Evolutionary conservation across 1,140 invertebrate species (phyloP).

Genomic region (Brachionus koreanus): DNA sequence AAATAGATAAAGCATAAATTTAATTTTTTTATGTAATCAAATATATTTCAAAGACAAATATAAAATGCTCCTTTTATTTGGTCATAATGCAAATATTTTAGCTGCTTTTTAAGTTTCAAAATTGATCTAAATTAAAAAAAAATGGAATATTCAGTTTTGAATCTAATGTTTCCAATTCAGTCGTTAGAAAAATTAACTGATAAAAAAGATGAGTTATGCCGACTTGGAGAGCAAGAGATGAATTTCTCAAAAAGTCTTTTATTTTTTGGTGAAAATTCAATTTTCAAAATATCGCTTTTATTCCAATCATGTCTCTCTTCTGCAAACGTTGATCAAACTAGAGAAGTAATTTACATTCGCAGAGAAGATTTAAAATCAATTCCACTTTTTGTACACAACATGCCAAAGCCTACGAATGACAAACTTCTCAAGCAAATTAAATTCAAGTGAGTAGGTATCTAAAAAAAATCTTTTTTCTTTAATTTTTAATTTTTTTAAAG

Average conservation of each 20-base stretch:
- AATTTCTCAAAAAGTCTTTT: background rate
- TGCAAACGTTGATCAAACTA: background rate
- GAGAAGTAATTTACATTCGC: conserved; percentile 8
- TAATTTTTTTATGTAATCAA: too few species aligned
- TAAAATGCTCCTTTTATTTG: background rate
- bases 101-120: background rate
- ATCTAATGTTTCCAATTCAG: background rate
- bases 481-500: background rate
- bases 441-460: background rate
- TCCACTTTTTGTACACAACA: conserved; percentile 27
- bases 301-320: conserved; percentile 14
- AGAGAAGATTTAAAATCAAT: background rate
- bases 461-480: background rate
- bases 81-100: background rate
- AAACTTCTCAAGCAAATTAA: conserved; percentile 18
- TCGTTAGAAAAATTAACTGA: background rate
- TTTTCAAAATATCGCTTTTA: conserved; percentile 21
- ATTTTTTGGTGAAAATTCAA: background rate
- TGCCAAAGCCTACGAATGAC: background rate
- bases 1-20: too few species aligned
- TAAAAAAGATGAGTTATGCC: background rate
- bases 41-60: background rate
- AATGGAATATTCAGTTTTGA: background rate
- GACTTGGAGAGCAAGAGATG: background rate
- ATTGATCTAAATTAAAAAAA: background rate